These are phyloP conservation scores for Thymelicus lineola DNA, from an alignment of 2,888 invertebrate genomes.

Conservation along the genomic window DNA sequence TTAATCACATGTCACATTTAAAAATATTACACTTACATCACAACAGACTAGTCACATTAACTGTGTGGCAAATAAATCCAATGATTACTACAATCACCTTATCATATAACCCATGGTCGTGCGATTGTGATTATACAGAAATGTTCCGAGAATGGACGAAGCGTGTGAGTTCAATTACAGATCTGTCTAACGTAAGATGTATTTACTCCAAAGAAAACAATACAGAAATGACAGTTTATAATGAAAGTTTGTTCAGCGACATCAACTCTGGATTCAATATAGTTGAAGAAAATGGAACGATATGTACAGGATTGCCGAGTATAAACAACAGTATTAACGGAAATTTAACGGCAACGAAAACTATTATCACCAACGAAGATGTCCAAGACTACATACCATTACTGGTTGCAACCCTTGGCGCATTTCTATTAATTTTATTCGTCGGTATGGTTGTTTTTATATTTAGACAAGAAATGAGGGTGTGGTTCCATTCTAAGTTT, in stretches of 20 bases:
- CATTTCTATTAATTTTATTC: slow-evolving; percentile 88
- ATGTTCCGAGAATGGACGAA: slow-evolving; percentile 91
- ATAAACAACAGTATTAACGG: slow-evolving; percentile 89
- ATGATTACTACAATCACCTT: slow-evolving; percentile 87
- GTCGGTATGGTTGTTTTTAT: slow-evolving; percentile 89
- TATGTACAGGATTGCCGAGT: slow-evolving; percentile 87
- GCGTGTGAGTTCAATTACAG: slow-evolving; percentile 87
- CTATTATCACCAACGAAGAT: slow-evolving; percentile 89
- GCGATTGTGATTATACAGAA: slow-evolving; percentile 92
- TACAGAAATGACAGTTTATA: slow-evolving; percentile 84
- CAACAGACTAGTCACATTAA: slow-evolving; percentile 88
- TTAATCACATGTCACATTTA: slow-evolving; percentile 87
- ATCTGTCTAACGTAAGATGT: slow-evolving; percentile 88
- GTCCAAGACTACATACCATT: slow-evolving; percentile 91
- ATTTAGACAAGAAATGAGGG: slow-evolving; percentile 92
- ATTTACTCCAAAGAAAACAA: slow-evolving; percentile 80
- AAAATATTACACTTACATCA: slow-evolving; percentile 88
- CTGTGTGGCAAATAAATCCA: slow-evolving; percentile 89
- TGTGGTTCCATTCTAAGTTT: slow-evolving; percentile 93
- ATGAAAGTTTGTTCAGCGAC: slow-evolving; percentile 85
- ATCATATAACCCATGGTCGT: slow-evolving; percentile 92
- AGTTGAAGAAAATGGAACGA: slow-evolving; percentile 85
- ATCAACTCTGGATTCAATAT: slow-evolving; percentile 86
- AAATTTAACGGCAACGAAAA: slow-evolving; percentile 89
- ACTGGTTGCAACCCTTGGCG: slow-evolving; percentile 88